phyloP scores from a whole-genome alignment of 2,888 invertebrate species.

The Phasia obesa region DNA sequence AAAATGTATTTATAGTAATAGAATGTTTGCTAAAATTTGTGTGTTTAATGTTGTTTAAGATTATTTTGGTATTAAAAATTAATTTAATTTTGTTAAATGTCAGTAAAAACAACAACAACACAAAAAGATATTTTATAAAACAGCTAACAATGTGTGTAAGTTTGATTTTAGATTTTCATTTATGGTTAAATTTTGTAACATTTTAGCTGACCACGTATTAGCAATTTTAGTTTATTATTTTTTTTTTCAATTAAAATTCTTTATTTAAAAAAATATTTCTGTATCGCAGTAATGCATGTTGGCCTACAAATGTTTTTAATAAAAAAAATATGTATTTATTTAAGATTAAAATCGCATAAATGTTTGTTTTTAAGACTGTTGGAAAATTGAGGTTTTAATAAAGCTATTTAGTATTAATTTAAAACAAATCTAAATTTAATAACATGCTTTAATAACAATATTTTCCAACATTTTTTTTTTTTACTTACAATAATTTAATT shows the following conservation, averaged over 20 bases:
- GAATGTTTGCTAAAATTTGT: slow-evolving; percentile 42
- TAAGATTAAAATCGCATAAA: slow-evolving; percentile 45
- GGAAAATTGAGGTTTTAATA: slow-evolving; percentile 43
- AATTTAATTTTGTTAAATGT: slow-evolving; percentile 55
- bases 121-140: slow-evolving; percentile 13
- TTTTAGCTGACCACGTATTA: slow-evolving; percentile 67
- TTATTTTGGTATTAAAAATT: slow-evolving; percentile 1
- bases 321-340: slow-evolving; percentile 21
- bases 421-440: slow-evolving; percentile 20
- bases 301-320: slow-evolving; percentile 60
- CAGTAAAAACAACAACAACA: slow-evolving; percentile 30
- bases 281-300: slow-evolving; percentile 27
- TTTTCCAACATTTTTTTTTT: not conserved
- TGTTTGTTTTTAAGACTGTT: not conserved
- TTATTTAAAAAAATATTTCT: slow-evolving; percentile 23
- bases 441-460: slow-evolving; percentile 16
- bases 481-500: not conserved
- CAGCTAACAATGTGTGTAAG: slow-evolving; percentile 8
- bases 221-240: slow-evolving; percentile 67
- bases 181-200: slow-evolving; percentile 48
- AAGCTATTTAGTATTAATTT: slow-evolving; percentile 57
- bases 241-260: slow-evolving; percentile 70
- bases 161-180: slow-evolving; percentile 41
- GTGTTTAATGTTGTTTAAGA: slow-evolving; percentile 6
- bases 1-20: slow-evolving; percentile 26